Evolutionary conservation across 2,888 invertebrate genomes (phyloP), one percentile per base, ranked within the genome.

Genomic region (Ashinkailepas kermadecensis): DNA sequence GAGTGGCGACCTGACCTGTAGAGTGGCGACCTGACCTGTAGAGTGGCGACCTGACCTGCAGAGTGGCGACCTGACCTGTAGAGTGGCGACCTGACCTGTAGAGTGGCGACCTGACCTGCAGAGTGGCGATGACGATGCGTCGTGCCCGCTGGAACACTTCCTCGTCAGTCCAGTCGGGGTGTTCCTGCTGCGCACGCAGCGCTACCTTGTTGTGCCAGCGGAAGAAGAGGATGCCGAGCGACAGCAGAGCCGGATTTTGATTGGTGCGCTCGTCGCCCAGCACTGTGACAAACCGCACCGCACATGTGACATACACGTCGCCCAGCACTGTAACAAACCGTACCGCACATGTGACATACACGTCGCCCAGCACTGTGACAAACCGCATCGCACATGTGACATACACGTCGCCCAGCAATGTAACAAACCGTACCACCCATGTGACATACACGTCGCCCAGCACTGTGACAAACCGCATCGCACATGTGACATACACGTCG

Each of bases 151-250:
- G 96, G 87, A 98, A 99, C 62, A 98, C 90, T 85, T 97, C 95
- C 87, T 99, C 97, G 86, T 98, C 97, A n/a, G 92, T 92, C 96
- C 96, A 96, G 83, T 92, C 91, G 0, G 95, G 94, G 87, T 97
- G 92, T 84, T 93, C 89, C 0, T 90, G 89, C 85, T 94, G 93
- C 0, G 96, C 91, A 15, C 94, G 90, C 3, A 90, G 90, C 0
- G 98, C 98, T 18, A 97, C 90, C 7, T 93, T 92, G 87, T 99
- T 99, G 88, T 99, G 99, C 95, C 96, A 99, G 4, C 98, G 92
- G 86, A 96, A 93, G 86, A 99, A 94, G 23, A 99, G 88, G 81
- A 99, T 93, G 7, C 96, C 96, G 85, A 99, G 93, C 0, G 97
- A 93, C 81, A 99, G 90, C 86, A 99, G 89, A 0, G 97, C 97